Conservation (phyloP, 2,797 vertebrate genomes). For the Girardinus metallicus region DNA sequence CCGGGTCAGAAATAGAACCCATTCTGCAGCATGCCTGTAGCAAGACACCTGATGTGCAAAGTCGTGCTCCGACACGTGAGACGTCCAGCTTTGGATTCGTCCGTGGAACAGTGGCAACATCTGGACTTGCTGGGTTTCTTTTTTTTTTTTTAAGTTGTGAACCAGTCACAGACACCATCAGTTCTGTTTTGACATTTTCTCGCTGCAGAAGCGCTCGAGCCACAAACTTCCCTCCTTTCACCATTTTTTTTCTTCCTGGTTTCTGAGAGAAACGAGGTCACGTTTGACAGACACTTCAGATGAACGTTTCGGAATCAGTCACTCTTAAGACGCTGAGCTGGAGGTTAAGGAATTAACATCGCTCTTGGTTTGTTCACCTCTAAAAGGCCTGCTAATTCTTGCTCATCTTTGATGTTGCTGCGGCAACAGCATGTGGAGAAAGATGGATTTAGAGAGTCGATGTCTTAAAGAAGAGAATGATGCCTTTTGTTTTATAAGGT, state of each 20-base stretch:
- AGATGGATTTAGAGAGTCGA: slow-evolving; percentile 39
- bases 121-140: background rate
- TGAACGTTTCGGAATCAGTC: slow-evolving; percentile 29
- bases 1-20: slow-evolving; percentile 30
- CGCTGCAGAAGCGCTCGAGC: background rate
- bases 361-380: slow-evolving; percentile 43
- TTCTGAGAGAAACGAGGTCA: slow-evolving; percentile 25
- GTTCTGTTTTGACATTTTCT: slow-evolving; percentile 10
- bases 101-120: background rate
- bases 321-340: slow-evolving; percentile 25
- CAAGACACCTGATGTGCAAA: slow-evolving; percentile 55
- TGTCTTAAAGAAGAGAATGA: slow-evolving; percentile 20
- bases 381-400: slow-evolving; percentile 52
- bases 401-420: slow-evolving; percentile 51
- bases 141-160: background rate
- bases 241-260: slow-evolving; percentile 4
- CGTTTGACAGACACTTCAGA: slow-evolving; percentile 27
- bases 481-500: slow-evolving; percentile 2
- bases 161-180: slow-evolving; percentile 5
- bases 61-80: slow-evolving; percentile 32
- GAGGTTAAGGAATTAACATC: slow-evolving; percentile 47
- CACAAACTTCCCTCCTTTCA: background rate
- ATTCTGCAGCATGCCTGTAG: slow-evolving; percentile 24
- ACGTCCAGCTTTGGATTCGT: slow-evolving; percentile 13
- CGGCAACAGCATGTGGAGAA: slow-evolving; percentile 34